Evolutionary conservation across 2,113 vertebrate species (phyloP).

Genomic region (Thinocorus orbignyianus): DNA sequence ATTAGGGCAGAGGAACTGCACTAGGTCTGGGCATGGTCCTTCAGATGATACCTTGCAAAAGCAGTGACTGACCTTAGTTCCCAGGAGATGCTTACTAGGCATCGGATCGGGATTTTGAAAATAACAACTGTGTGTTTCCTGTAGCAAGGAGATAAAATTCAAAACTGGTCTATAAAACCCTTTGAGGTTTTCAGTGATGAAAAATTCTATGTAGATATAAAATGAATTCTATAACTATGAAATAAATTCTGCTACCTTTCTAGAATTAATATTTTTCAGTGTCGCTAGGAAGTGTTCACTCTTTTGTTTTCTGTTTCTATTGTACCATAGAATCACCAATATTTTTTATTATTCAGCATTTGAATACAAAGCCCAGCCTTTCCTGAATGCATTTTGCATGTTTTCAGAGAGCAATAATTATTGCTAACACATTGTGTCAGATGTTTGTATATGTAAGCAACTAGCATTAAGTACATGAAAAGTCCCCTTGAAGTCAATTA

Average conservation of each 20-base stretch:
- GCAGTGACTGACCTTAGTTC: background rate
- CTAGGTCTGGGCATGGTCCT: background rate
- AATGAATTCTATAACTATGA: background rate
- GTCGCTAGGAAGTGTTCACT: background rate
- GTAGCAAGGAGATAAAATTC: background rate
- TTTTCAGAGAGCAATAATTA: background rate
- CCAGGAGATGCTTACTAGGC: background rate
- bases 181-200: background rate
- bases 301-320: background rate
- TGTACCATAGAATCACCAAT: background rate
- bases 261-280: background rate
- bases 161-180: background rate
- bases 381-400: background rate
- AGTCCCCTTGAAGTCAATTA: background rate
- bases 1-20: background rate
- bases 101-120: background rate
- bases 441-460: background rate
- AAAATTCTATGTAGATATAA: background rate
- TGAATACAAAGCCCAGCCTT: background rate
- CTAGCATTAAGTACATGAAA: background rate
- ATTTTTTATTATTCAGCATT: background rate
- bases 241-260: background rate
- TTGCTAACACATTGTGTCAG: background rate
- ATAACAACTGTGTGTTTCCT: background rate
- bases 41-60: background rate